Conservation (phyloP, 2,888 invertebrate genomes). For the Hypomecis punctinalis region DNA sequence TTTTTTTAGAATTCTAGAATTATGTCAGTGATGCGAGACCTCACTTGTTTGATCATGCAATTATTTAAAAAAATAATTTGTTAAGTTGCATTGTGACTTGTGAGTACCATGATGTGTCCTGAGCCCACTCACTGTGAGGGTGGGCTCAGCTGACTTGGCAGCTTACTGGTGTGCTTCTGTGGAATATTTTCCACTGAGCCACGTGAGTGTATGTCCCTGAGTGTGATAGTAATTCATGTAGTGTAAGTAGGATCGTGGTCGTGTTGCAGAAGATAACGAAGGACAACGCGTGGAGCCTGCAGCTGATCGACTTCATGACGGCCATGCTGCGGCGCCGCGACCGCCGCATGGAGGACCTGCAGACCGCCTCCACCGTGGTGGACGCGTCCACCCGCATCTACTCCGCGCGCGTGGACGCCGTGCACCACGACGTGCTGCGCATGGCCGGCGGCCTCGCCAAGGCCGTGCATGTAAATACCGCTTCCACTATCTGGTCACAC, state of each 20-base stretch:
- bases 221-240: not conserved
- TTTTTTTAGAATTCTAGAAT: too few species aligned
- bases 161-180: too few species aligned
- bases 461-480: slow-evolving; percentile 72
- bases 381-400: slow-evolving; percentile 96
- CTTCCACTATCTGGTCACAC: not conserved
- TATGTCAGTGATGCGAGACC: too few species aligned
- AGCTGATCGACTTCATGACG: slow-evolving; percentile 94
- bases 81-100: too few species aligned
- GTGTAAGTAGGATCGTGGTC: not conserved
- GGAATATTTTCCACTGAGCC: too few species aligned
- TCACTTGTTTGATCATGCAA: too few species aligned
- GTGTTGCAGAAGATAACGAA: slow-evolving; percentile 90
- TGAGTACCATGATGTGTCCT: too few species aligned
- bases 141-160: too few species aligned
- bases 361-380: slow-evolving; percentile 93
- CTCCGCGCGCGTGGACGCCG: slow-evolving; percentile 93
- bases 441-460: slow-evolving; percentile 89
- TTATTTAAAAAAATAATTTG: too few species aligned
- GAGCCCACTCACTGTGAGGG: too few species aligned
- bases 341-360: slow-evolving; percentile 88
- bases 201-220: not conserved
- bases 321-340: slow-evolving; percentile 90
- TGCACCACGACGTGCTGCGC: slow-evolving; percentile 92
- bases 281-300: slow-evolving; percentile 95